Evolutionary conservation across 2,888 invertebrate species (phyloP).

Genomic region (Troides oblongomaculatus): DNA sequence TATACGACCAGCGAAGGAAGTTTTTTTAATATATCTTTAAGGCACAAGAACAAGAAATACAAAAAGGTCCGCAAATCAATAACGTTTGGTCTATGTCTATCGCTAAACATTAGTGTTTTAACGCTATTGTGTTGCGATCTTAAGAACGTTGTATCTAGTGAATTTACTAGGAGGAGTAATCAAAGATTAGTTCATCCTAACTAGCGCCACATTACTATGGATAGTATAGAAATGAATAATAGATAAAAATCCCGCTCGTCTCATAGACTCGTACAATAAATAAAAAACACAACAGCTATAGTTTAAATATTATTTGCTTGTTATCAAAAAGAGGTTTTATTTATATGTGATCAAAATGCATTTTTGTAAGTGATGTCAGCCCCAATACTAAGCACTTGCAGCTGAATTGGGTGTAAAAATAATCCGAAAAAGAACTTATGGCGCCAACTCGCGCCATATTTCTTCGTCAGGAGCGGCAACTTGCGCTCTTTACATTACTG

Average conservation of each 20-base stretch:
- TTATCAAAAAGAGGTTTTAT: not conserved
- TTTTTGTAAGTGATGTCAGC: slow-evolving; percentile 11
- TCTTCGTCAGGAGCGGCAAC: slow-evolving; percentile 29
- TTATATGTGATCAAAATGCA: not conserved
- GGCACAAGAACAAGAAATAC: no score
- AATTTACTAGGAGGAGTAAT: no score
- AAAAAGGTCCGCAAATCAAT: no score
- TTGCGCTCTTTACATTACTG: slow-evolving; percentile 12
- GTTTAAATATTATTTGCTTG: not conserved
- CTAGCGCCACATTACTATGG: no score
- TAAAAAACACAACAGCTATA: not conserved
- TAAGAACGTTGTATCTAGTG: no score
- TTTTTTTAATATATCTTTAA: no score
- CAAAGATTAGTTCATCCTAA: no score
- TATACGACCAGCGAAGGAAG: not conserved
- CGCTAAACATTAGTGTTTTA: no score
- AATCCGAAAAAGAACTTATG: slow-evolving; percentile 53
- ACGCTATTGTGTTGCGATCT: no score
- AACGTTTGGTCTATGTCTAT: no score
- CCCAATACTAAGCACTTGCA: slow-evolving; percentile 14
- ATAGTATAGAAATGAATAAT: no score
- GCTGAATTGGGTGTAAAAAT: slow-evolving; percentile 63
- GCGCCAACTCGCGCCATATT: slow-evolving; percentile 52
- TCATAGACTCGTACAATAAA: not conserved
- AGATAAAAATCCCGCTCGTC: no score